Conservation (phyloP, 1,140 invertebrate species). For the Batillaria attramentaria region DNA sequence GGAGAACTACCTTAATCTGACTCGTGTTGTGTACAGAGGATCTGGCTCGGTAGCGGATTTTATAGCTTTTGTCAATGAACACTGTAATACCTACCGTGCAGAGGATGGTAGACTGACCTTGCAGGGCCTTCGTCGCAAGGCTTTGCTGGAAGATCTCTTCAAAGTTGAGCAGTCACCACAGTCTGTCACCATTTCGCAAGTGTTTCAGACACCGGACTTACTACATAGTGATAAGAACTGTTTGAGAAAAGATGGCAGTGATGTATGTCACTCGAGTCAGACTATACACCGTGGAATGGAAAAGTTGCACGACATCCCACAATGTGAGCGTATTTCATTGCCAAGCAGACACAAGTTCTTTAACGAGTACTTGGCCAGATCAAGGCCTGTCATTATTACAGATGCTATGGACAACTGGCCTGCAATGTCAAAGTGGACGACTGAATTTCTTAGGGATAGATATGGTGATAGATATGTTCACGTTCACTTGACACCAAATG, state of each 20-base stretch:
- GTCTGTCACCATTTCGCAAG: conserved; percentile 27
- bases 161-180: conserved; percentile 43
- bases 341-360: conserved; percentile 57
- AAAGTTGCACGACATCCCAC: conserved; percentile 33
- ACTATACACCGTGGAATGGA: conserved; percentile 17
- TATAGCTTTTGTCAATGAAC: conserved; percentile 52
- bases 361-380: conserved; percentile 61
- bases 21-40: conserved; percentile 35
- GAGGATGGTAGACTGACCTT: conserved; percentile 44
- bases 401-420: conserved; percentile 57
- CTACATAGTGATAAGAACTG: conserved; percentile 16
- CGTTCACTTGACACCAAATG: conserved; percentile 63
- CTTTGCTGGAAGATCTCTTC: conserved; percentile 55
- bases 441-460: conserved; percentile 53
- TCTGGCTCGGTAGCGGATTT: conserved; percentile 27
- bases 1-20: conserved; percentile 38
- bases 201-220: not conserved
- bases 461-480: conserved; percentile 60
- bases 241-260: conserved; percentile 11
- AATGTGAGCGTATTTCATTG: conserved; percentile 58
- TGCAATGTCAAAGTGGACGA: conserved; percentile 65
- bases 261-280: not conserved
- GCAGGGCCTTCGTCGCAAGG: conserved; percentile 53
- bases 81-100: conserved; percentile 52
- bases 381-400: conserved; percentile 66